Evolutionary conservation across 2,797 vertebrate species (phyloP).

Genomic region (Yasuhikotakia modesta): DNA sequence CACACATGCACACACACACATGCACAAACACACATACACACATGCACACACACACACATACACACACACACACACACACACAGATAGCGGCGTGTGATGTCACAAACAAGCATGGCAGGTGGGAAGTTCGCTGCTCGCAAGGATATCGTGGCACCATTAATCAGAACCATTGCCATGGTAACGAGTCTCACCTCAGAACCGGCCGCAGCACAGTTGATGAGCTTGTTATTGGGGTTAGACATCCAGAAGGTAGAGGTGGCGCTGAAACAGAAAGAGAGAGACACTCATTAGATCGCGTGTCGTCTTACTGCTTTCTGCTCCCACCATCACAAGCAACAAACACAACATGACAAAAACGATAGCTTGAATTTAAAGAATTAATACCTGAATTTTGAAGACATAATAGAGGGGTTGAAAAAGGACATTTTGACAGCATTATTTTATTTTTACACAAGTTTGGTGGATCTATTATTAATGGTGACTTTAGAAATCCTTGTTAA

Average conservation of each 20-base stretch:
- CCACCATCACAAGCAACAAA: slow-evolving; percentile 30
- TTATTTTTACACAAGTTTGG: too few relatives aligned
- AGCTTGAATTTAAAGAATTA: too few relatives aligned
- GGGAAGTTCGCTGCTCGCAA: neutral
- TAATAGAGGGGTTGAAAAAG: too few relatives aligned
- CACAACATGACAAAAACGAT: too few relatives aligned
- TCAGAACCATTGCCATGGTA: slow-evolving; percentile 27
- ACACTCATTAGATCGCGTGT: slow-evolving; percentile 9
- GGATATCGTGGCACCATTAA: slow-evolving; percentile 30
- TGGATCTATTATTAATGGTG: too few relatives aligned
- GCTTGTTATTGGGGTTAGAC: slow-evolving; percentile 93
- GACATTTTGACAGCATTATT: too few relatives aligned
- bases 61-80: too few relatives aligned
- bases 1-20: neutral
- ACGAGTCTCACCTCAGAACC: slow-evolving; percentile 89
- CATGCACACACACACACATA: too few relatives aligned
- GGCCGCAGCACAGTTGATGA: slow-evolving; percentile 86
- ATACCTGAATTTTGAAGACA: too few relatives aligned
- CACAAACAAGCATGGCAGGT: slow-evolving; percentile 27
- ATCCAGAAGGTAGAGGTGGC: slow-evolving; percentile 95
- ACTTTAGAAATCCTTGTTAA: too few relatives aligned
- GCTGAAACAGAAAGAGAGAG: slow-evolving; percentile 66
- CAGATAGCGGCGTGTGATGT: too few relatives aligned
- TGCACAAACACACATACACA: too few relatives aligned
- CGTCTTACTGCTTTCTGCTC: neutral